Evolutionary conservation across 92 coral and sea anemone genomes (phyloP).

Genomic region (Porites lobata): DNA sequence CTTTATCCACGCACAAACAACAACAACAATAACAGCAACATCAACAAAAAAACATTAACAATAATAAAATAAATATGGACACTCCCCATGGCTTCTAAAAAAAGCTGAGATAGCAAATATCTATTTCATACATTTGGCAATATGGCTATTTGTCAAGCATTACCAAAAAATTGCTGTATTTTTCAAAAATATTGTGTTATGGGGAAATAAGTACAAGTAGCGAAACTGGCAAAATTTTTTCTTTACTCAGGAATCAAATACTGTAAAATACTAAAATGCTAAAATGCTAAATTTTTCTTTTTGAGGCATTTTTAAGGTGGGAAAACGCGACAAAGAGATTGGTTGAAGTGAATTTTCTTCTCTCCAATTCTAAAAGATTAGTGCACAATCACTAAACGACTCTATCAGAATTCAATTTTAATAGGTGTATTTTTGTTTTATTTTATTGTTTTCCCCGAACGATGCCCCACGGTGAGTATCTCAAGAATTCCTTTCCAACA

Average conservation of each 20-base stretch:
- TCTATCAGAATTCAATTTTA: conserved; percentile 13
- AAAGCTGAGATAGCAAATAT: neutral
- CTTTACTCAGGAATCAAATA: neutral
- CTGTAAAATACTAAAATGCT: too few species aligned
- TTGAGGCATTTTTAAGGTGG: neutral
- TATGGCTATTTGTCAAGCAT: neutral
- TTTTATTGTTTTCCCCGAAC: conserved; percentile 13
- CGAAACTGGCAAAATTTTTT: neutral
- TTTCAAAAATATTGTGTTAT: too few species aligned
- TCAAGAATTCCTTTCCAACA: neutral
- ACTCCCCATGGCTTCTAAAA: neutral
- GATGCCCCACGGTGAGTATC: conserved; percentile 18
- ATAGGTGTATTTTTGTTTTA: conserved; percentile 5
- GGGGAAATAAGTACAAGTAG: too few species aligned
- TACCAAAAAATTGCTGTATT: neutral
- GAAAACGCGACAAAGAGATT: neutral
- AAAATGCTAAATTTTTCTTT: neutral
- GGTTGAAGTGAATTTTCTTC: neutral
- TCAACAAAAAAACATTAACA: neutral
- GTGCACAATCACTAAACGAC: neutral
- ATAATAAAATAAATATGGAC: neutral
- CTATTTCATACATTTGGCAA: neutral
- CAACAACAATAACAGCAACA: neutral
- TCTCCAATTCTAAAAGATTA: neutral
- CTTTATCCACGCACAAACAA: neutral